Conservation (phyloP, 2,888 invertebrate species). For the Eumacrocentrus americanus region DNA sequence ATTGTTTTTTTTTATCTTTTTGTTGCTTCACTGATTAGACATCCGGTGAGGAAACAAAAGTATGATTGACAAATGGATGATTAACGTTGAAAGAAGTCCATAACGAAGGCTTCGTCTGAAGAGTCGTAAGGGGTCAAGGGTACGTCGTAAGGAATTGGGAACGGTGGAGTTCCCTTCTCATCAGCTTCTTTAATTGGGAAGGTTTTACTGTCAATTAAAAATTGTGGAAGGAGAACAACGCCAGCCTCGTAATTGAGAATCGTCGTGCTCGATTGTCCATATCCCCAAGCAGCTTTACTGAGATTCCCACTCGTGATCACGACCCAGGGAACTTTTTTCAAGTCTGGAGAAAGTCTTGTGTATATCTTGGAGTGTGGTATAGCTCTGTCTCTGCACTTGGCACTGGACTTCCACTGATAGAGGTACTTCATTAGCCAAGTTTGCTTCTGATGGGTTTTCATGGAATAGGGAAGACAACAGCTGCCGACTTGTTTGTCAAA, state of each 20-base stretch:
- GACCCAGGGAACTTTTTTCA: conserved; percentile 77
- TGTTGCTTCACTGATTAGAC: conserved; percentile 13
- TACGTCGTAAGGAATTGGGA: conserved; percentile 82
- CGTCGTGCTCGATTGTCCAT: conserved; percentile 53
- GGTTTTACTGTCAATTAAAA: conserved; percentile 70
- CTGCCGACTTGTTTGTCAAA: conserved; percentile 87
- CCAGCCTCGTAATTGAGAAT: conserved; percentile 92
- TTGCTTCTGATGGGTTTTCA: conserved; percentile 81
- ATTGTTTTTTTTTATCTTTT: conserved; percentile 5
- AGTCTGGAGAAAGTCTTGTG: conserved; percentile 74
- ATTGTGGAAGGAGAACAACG: conserved; percentile 83
- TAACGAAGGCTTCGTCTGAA: conserved; percentile 74
- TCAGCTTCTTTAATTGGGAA: conserved; percentile 63
- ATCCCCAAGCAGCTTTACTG: conserved; percentile 97
- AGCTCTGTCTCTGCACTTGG: conserved; percentile 74
- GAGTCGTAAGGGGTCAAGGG: conserved; percentile 75
- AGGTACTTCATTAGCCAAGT: conserved; percentile 79
- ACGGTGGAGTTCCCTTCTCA: conserved; percentile 49
- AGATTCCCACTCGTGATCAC: conserved; percentile 92
- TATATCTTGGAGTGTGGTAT: conserved; percentile 97
- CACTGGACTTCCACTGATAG: conserved; percentile 82
- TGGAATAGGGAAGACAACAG: conserved; percentile 86
- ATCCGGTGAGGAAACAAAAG: conserved; percentile 4
- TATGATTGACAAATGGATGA: neutral
- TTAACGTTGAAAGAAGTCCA: conserved; percentile 64